phyloP scores from a whole-genome alignment of 1,140 invertebrate genomes.

The Tachypleus tridentatus region DNA sequence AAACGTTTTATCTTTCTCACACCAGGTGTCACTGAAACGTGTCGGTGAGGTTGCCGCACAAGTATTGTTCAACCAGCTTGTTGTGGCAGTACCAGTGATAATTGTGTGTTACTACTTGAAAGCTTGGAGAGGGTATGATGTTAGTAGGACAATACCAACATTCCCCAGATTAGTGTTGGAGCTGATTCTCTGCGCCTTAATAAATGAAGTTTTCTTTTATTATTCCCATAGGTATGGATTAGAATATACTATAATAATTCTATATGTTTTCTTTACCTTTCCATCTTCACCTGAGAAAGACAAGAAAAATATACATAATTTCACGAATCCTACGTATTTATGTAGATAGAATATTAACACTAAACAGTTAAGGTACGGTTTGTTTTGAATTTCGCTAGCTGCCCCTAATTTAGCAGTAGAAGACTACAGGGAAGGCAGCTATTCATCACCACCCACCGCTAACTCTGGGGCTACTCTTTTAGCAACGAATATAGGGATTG shows the following conservation, averaged over 20 bases:
- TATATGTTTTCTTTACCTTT: background rate
- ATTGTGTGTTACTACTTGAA: slow-evolving; percentile 4
- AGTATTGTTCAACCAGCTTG: slow-evolving; percentile 12
- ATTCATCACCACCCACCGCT: too few species aligned
- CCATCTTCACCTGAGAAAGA: too few species aligned
- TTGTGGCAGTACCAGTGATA: slow-evolving; percentile 11
- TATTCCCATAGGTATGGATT: slow-evolving; percentile 18
- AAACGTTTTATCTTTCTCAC: background rate
- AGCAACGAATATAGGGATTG: too few species aligned
- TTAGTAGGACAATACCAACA: background rate
- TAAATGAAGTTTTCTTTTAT: slow-evolving; percentile 17
- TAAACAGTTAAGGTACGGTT: too few species aligned
- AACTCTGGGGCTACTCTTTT: too few species aligned
- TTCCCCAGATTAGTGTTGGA: slow-evolving; percentile 5
- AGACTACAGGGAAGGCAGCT: too few species aligned
- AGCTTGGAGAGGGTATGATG: slow-evolving; percentile 3
- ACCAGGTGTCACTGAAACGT: background rate
- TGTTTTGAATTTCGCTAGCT: too few species aligned
- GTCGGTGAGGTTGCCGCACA: slow-evolving; percentile 2
- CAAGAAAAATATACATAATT: too few species aligned
- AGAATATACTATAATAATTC: background rate
- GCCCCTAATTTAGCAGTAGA: too few species aligned
- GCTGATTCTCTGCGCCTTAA: slow-evolving; percentile 4
- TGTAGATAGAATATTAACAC: too few species aligned
- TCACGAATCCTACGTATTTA: too few species aligned